phyloP scores from a whole-genome alignment of 2,113 vertebrate genomes.

The Cromileptes altivelis region DNA sequence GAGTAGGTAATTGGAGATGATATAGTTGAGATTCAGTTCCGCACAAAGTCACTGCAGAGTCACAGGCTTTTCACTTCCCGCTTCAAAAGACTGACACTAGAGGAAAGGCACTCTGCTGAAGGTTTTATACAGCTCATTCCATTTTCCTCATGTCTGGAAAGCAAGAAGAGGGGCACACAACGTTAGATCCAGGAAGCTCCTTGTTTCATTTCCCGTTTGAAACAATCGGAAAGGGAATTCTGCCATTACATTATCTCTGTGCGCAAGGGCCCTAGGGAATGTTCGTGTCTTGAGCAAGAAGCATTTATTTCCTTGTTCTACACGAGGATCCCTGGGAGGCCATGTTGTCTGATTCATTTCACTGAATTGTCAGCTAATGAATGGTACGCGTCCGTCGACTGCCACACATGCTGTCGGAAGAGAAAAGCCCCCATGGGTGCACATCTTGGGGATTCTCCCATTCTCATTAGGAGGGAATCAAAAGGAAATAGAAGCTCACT shows the following conservation, averaged over 20 bases:
- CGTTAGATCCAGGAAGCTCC: constrained; percentile 62
- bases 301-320: constrained; percentile 71
- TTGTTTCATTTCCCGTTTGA: constrained; percentile 63
- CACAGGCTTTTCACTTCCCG: constrained; percentile 42
- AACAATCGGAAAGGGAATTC: constrained; percentile 67
- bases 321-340: constrained; percentile 68
- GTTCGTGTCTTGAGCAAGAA: constrained; percentile 66
- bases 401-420: constrained; percentile 53
- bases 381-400: constrained; percentile 64
- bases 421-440: constrained; percentile 59
- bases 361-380: constrained; percentile 73
- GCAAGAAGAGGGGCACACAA: constrained; percentile 24
- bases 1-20: constrained; percentile 72
- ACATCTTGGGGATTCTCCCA: constrained; percentile 65
- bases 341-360: constrained; percentile 77
- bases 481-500: constrained; percentile 60
- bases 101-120: constrained; percentile 31
- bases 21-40: constrained; percentile 59
- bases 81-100: constrained; percentile 60
- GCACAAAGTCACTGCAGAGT: constrained; percentile 60
- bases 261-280: constrained; percentile 51
- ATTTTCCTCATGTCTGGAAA: constrained; percentile 49
- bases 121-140: constrained; percentile 52
- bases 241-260: constrained; percentile 59
- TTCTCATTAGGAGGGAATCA: constrained; percentile 76